Percentiles rank a stretch among this genome's conserved stretches.
phyloP scores from a whole-genome alignment of 2,888 invertebrate genomes.

The Papilio gigon region DNA sequence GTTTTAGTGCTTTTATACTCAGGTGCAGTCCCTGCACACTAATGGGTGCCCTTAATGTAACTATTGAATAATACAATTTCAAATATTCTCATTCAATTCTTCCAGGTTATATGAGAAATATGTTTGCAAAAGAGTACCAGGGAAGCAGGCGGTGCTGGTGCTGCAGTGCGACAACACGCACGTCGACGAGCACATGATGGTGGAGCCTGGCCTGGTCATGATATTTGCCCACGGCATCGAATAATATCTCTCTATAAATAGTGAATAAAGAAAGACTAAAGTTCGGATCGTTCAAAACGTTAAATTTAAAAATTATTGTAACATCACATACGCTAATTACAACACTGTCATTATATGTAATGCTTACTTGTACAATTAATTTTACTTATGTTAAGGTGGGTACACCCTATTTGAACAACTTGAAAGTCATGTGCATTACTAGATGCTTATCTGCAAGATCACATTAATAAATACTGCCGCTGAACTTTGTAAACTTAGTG shows the following conservation, averaged over 20 bases:
- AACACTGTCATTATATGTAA: slow-evolving; percentile 11
- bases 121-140: slow-evolving; percentile 96
- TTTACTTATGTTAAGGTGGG: slow-evolving; percentile 21
- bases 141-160: slow-evolving; percentile 97
- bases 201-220: slow-evolving; percentile 98
- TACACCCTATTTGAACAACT: background rate
- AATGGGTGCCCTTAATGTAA: too few relatives aligned
- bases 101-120: slow-evolving; percentile 92
- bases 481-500: background rate
- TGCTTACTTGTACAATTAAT: slow-evolving; percentile 44
- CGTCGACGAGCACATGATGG: slow-evolving; percentile 97
- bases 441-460: background rate
- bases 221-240: slow-evolving; percentile 99
- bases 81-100: slow-evolving; percentile 30
- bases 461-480: background rate
- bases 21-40: too few relatives aligned
- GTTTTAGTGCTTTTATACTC: background rate
- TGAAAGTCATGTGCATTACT: background rate
- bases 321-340: background rate
- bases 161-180: slow-evolving; percentile 97
- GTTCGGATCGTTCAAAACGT: background rate
- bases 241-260: slow-evolving; percentile 61
- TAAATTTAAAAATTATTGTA: background rate
- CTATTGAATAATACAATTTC: too few relatives aligned
- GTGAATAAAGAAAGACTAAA: slow-evolving; percentile 21